A percentile compares a stretch with the other conserved stretches of the same genome.
phyloP scores from a whole-genome alignment of 2,888 invertebrate genomes.

The Corythucha ciliata region DNA sequence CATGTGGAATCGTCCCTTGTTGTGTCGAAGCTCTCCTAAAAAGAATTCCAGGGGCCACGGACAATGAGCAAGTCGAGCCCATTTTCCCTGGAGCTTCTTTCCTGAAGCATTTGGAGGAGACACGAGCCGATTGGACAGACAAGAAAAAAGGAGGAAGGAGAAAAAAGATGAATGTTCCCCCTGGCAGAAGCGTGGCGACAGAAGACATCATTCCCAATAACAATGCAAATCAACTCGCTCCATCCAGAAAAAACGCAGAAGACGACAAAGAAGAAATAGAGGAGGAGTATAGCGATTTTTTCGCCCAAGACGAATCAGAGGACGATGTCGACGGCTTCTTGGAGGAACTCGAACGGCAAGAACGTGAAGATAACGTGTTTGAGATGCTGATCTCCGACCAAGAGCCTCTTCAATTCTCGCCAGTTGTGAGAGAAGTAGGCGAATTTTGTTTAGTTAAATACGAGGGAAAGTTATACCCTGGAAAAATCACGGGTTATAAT shows the following conservation, averaged over 20 bases:
- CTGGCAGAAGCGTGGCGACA: conserved; percentile 2
- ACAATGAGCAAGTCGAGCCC: background rate
- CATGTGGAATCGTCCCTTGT: conserved; percentile 11
- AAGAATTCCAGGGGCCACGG: conserved; percentile 6
- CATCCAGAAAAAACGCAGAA: conserved; percentile 6
- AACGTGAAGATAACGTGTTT: background rate
- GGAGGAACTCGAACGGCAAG: background rate
- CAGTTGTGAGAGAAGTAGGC: background rate
- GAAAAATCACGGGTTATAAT: background rate
- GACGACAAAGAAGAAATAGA: no score
- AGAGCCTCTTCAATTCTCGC: background rate
- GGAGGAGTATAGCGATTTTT: no score
- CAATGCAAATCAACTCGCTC: conserved; percentile 3
- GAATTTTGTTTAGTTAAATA: background rate
- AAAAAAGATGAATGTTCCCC: conserved; percentile 9
- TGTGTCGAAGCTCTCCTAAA: conserved; percentile 1
- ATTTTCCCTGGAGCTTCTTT: no score
- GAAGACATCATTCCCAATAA: background rate
- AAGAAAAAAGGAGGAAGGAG: background rate
- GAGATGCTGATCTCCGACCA: background rate
- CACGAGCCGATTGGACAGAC: conserved; percentile 4
- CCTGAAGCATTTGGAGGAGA: conserved; percentile 5
- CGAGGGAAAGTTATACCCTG: conserved; percentile 7
- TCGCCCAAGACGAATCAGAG: background rate
- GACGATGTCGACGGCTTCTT: conserved; percentile 4